These are phyloP conservation scores for Labrus mixtus DNA, from an alignment of 2,113 vertebrate genomes.

Conservation along the genomic window DNA sequence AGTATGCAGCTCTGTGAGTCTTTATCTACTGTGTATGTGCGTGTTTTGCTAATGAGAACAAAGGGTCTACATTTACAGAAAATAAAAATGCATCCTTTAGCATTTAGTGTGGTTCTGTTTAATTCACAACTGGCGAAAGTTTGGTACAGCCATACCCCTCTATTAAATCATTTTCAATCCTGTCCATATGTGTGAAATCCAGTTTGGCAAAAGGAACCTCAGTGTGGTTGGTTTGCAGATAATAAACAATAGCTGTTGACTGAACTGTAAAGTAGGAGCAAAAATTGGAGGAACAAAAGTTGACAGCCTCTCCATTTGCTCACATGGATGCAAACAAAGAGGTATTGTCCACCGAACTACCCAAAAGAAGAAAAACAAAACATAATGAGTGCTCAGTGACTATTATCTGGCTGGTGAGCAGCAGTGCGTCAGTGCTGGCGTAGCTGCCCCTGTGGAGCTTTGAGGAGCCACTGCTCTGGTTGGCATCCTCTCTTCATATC, in stretches of 20 bases:
- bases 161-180: neutral
- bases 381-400: constrained; percentile 46
- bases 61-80: constrained; percentile 53
- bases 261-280: constrained; percentile 8
- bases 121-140: neutral
- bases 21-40: constrained; percentile 45
- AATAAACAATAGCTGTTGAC: constrained; percentile 18
- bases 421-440: constrained; percentile 58
- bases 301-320: constrained; percentile 2
- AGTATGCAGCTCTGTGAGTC: constrained; percentile 81
- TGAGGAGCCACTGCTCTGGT: constrained; percentile 45
- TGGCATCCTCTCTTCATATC: constrained; percentile 16
- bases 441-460: constrained; percentile 51
- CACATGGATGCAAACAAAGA: constrained; percentile 43
- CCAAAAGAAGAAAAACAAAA: constrained; percentile 20
- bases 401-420: constrained; percentile 43
- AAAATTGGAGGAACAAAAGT: constrained; percentile 26
- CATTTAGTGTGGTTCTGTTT: neutral
- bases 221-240: constrained; percentile 12
- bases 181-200: neutral
- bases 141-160: neutral
- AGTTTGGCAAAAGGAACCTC: neutral
- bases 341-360: constrained; percentile 31
- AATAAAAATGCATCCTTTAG: constrained; percentile 48
- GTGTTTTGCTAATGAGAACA: constrained; percentile 43